Evolutionary conservation across 2,113 vertebrate species (phyloP), one percentile per base, ranked within the genome.

Genomic region (Notechis scutatus): DNA sequence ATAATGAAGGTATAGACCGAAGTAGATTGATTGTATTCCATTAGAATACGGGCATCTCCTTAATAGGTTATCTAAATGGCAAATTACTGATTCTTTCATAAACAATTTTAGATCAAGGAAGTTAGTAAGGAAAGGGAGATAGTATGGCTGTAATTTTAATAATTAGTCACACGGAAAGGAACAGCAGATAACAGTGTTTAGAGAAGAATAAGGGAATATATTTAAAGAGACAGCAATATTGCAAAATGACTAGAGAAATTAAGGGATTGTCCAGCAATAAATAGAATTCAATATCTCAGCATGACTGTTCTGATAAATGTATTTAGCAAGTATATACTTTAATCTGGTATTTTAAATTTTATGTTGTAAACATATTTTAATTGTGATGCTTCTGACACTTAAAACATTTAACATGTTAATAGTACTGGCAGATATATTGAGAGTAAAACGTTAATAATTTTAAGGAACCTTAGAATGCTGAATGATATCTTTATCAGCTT

Each of bases 1-100:
- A 98, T 93, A 99, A 98, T 81, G 98, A 98, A 97, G 98, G 99
- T 99, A 97, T 92, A 96, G 93, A 86, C 92, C 12, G 14, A 74
- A 42, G 18, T 3, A 39, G 18, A 7, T 8, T 42, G 9, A 21
- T 6, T 52, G 6, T 26, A 5, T 39, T 55, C 12, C 55, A 34
- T 42, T 61, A 59, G n/a, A 45, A 50, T 21, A 1, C 11, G n/a
- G 34, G 20, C 8, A 89, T 54, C 26, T 85, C 3, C 10, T 3
- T 29, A 26, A 34, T 87, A 87, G 39, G 56, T 20, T 61, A 21
- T 12, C 11, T 47, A 14, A 26, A 15, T 69, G 20, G 34, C 50
- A 74, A 92, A 55, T 45, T 39, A 24, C 4, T 74, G 14, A 21
- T 39, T 55, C 24, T 81, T 69, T 56, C 24, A 34, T 20, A 88